Evolutionary conservation across 1,140 invertebrate genomes (phyloP).

Genomic region (Apis florea): DNA sequence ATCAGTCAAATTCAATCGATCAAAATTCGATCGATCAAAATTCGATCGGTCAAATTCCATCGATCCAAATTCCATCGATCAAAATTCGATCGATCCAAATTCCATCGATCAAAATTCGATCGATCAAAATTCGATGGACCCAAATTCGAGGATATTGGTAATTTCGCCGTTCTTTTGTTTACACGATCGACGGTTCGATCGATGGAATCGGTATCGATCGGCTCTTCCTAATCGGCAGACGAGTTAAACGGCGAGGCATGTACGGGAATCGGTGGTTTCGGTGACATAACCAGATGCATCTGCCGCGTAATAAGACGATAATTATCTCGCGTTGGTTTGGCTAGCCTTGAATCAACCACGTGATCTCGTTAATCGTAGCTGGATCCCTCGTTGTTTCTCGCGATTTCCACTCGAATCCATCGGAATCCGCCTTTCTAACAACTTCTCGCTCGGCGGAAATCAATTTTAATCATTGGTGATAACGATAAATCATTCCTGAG

Average conservation of each 20-base stretch:
- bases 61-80: too few relatives aligned
- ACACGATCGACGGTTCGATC: too few relatives aligned
- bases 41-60: too few relatives aligned
- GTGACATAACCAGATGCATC: slow-evolving; percentile 12
- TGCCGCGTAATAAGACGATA: slow-evolving; percentile 11
- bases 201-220: neutral
- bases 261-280: slow-evolving; percentile 31
- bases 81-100: too few relatives aligned
- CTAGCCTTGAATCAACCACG: slow-evolving; percentile 28
- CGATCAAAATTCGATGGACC: too few relatives aligned
- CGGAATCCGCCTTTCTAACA: neutral
- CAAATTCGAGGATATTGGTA: too few relatives aligned
- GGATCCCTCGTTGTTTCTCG: neutral
- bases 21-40: too few relatives aligned
- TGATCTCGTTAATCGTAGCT: slow-evolving; percentile 19
- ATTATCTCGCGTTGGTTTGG: slow-evolving; percentile 12
- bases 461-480: too few relatives aligned
- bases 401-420: slow-evolving; percentile 9
- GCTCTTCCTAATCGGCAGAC: neutral
- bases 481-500: too few relatives aligned
- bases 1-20: too few relatives aligned
- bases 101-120: too few relatives aligned
- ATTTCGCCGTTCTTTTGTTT: too few relatives aligned
- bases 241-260: neutral
- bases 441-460: neutral